phyloP scores from a whole-genome alignment of 2,113 vertebrate species.

The Tricholaema leucomelas region DNA sequence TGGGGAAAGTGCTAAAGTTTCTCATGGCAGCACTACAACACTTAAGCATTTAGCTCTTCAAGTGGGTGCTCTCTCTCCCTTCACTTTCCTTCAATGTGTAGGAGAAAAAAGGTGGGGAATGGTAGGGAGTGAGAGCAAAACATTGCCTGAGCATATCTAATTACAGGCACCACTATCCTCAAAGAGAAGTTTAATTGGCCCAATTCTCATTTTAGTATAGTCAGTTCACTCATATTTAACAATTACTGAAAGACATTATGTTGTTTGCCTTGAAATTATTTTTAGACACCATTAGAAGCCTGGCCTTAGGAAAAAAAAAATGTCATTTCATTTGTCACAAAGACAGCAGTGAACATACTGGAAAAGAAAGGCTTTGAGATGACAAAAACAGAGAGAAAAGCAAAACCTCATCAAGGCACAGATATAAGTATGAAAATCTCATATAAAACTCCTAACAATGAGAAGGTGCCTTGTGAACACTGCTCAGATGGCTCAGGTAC shows the following conservation, averaged over 20 bases:
- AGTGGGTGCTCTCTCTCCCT: not conserved
- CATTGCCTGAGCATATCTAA: constrained; percentile 13
- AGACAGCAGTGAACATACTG: not conserved
- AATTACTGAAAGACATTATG: not conserved
- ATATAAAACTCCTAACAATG: not conserved
- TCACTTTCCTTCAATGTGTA: not conserved
- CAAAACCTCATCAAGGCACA: not conserved
- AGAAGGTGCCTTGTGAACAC: not conserved
- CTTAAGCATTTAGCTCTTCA: not conserved
- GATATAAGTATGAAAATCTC: not conserved
- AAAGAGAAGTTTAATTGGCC: constrained; percentile 33
- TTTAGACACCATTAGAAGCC: constrained; percentile 11
- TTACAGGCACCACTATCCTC: not conserved
- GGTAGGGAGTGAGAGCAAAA: fast-evolving
- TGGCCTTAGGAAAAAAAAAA: not conserved
- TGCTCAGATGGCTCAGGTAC: not conserved
- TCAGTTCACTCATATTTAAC: constrained; percentile 9
- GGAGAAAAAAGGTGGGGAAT: not conserved
- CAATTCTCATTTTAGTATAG: constrained; percentile 38
- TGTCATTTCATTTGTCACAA: not conserved
- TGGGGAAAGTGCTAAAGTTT: not conserved
- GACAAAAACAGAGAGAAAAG: not conserved
- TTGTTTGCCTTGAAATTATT: constrained; percentile 24
- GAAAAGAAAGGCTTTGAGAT: not conserved
- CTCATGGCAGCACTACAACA: not conserved